Percentiles rank a stretch among this genome's conserved stretches.
These are phyloP conservation scores for Tipula confusa DNA, from an alignment of 2,888 invertebrate genomes.

Conservation along the genomic window DNA sequence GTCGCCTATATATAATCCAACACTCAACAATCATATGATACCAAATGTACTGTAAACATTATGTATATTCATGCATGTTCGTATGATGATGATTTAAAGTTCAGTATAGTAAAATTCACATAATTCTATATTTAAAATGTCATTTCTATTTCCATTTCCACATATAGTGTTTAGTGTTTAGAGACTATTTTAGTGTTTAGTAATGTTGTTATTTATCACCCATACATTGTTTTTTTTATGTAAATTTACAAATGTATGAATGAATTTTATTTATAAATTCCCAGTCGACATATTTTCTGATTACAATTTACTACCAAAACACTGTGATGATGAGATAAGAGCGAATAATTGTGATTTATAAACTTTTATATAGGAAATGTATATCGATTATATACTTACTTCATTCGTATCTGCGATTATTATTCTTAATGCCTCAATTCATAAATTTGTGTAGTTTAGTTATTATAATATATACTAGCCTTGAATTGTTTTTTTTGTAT, in stretches of 20 bases:
- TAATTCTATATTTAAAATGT: constrained; percentile 6
- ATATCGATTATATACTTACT: too few relatives aligned
- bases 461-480: too few relatives aligned
- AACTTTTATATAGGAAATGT: too few relatives aligned
- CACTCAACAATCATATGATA: too few relatives aligned
- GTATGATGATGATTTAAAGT: not conserved
- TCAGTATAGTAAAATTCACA: not conserved
- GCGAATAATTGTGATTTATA: too few relatives aligned
- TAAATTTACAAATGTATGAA: not conserved
- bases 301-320: not conserved
- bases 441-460: too few relatives aligned
- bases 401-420: too few relatives aligned
- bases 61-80: not conserved
- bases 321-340: not conserved
- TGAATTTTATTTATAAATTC: not conserved
- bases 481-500: too few relatives aligned
- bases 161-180: not conserved
- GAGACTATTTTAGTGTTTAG: not conserved
- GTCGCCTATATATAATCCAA: too few relatives aligned
- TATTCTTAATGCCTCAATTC: too few relatives aligned
- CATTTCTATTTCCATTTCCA: not conserved
- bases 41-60: too few relatives aligned
- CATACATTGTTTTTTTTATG: not conserved
- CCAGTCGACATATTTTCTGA: not conserved
- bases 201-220: not conserved